These are phyloP conservation scores for Podotricha telesiphe DNA, from an alignment of 2,888 invertebrate species.

Conservation along the genomic window DNA sequence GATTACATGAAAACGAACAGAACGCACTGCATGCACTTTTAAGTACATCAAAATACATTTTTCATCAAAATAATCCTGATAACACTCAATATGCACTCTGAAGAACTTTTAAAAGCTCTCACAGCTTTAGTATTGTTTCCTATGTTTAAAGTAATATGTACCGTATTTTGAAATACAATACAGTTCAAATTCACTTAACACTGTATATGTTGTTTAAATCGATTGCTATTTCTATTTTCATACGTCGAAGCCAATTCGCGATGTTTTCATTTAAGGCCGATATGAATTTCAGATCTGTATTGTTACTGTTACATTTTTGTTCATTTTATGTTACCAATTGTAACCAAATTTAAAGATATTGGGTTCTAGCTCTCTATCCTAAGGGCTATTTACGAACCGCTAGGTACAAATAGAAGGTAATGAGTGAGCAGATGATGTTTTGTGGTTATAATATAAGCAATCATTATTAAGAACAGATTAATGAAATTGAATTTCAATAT, in stretches of 20 bases:
- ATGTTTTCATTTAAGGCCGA: conserved; percentile 24
- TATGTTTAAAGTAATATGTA: conserved; percentile 3
- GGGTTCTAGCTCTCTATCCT: background rate
- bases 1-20: background rate
- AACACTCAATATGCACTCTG: conserved; percentile 17
- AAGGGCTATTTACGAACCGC: too few relatives aligned
- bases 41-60: conserved; percentile 14
- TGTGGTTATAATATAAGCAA: too few relatives aligned
- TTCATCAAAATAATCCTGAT: conserved; percentile 29
- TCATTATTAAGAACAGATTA: too few relatives aligned
- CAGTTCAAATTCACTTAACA: background rate
- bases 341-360: too few relatives aligned
- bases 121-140: conserved; percentile 5
- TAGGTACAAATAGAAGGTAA: too few relatives aligned
- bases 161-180: background rate
- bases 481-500: too few relatives aligned
- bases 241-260: conserved; percentile 26
- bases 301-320: conserved; percentile 6
- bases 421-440: background rate
- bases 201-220: conserved; percentile 13
- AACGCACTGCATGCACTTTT: conserved; percentile 1
- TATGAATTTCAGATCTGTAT: conserved; percentile 28
- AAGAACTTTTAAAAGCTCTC: conserved; percentile 29
- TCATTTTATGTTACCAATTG: too few relatives aligned
- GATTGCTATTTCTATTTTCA: conserved; percentile 35